Percentiles rank a stretch among this genome's conserved stretches.
Evolutionary conservation across 2,113 vertebrate genomes (phyloP).

Genomic region (Heterotilapia buettikoferi): DNA sequence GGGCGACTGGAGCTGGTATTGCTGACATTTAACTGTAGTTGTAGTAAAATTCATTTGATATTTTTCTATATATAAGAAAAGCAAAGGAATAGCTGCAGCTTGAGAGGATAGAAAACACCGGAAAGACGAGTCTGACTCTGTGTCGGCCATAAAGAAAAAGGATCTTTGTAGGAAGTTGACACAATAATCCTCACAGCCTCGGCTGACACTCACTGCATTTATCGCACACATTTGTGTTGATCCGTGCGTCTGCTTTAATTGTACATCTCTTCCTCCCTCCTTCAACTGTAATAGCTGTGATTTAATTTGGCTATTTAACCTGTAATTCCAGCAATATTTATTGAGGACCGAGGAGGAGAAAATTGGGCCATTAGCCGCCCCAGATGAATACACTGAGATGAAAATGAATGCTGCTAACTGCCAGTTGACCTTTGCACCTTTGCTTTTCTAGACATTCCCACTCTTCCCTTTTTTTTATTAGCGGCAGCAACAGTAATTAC

Average conservation of each 20-base stretch:
- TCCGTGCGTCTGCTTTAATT: slow-evolving; percentile 84
- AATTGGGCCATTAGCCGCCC: slow-evolving; percentile 97
- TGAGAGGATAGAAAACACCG: background rate
- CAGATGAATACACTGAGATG: slow-evolving; percentile 99
- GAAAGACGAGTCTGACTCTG: background rate
- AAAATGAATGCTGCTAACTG: slow-evolving; percentile 98
- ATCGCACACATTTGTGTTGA: slow-evolving; percentile 74
- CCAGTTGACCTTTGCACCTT: slow-evolving; percentile 91
- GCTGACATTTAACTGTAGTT: background rate
- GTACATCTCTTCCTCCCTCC: slow-evolving; percentile 62
- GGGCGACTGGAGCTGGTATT: background rate
- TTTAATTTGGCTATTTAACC: slow-evolving; percentile 99
- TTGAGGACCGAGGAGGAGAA: slow-evolving; percentile 94
- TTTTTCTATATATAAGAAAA: background rate
- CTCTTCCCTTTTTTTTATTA: slow-evolving; percentile 82
- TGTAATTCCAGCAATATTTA: slow-evolving; percentile 99
- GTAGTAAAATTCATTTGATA: background rate
- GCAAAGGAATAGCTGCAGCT: background rate
- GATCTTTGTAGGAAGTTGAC: background rate
- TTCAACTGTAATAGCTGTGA: slow-evolving; percentile 90
- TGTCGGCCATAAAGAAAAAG: background rate
- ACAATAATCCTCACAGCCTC: slow-evolving; percentile 49
- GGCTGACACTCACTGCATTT: slow-evolving; percentile 76
- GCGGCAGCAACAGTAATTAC: slow-evolving; percentile 92
- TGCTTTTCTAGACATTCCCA: slow-evolving; percentile 81